Conservation (phyloP, 2,113 vertebrate genomes). For the Silurus meridionalis region DNA sequence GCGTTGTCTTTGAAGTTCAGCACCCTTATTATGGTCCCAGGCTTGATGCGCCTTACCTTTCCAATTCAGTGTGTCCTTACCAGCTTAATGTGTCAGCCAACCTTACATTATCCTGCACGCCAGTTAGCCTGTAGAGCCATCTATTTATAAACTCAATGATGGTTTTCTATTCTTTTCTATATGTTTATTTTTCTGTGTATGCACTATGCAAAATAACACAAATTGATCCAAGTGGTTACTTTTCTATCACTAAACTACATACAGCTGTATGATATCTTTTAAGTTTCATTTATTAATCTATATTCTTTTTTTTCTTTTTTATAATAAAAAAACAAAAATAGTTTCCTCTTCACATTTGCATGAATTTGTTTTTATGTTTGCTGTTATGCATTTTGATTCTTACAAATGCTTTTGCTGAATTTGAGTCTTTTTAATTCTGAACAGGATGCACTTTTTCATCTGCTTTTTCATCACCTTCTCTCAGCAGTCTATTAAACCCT, state of each 20-base stretch:
- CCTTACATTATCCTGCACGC: not conserved
- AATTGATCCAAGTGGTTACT: not conserved
- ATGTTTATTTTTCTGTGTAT: not conserved
- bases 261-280: not conserved
- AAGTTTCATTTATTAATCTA: not conserved
- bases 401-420: not conserved
- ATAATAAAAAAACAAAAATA: not conserved
- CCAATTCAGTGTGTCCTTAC: not conserved
- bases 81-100: not conserved
- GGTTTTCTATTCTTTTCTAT: not conserved
- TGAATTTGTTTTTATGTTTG: not conserved
- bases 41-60: not conserved
- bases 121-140: not conserved
- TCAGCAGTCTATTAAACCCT: not conserved
- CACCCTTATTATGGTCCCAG: not conserved
- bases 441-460: not conserved
- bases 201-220: not conserved
- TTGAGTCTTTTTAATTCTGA: not conserved
- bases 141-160: not conserved
- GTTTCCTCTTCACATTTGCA: not conserved
- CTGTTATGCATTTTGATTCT: not conserved
- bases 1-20: constrained; percentile 28
- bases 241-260: not conserved
- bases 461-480: not conserved
- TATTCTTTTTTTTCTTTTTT: not conserved